Evolutionary conservation across 2,113 vertebrate species (phyloP), one percentile per base, ranked within the genome.

Genomic region (Campylomormyrus tamandua): DNA sequence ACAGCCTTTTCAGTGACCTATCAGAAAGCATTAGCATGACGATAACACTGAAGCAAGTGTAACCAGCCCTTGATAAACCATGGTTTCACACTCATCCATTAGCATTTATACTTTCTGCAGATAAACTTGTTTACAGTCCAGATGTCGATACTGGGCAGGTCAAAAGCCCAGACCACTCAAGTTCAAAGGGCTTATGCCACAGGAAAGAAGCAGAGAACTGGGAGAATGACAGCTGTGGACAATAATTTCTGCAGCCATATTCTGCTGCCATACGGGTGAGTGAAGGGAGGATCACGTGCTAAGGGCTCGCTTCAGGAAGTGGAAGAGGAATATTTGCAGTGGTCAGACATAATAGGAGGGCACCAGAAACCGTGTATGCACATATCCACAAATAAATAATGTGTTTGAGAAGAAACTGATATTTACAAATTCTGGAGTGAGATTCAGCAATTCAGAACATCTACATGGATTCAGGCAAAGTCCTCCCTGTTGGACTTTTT

Each of bases 401-500:
- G 21, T 50, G 19, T 46, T 84, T 84, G 10, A 9, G 24, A 15
- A 80, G 45, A 35, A 39, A 80, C 7, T 85, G 24, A 86, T 50
- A 50, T 49, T 86, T 49, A 86, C 83, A 86, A 86, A 48, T 46
- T 49, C 83, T 31, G 17, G 89, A 31, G 35, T 35, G 74, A 80
- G 39, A 58, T 19, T 13, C 4, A n/a, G 87, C 21, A 70, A 45
- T 5, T 24, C 39, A 27, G 87, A n/a, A 45, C 42, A 70, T 88
- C 87, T 48, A 58, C 45, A 45, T 80, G 39, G 42, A 88, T 31
- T 58, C 56, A 49, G 42, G 83, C 83, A 70, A 83, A 49, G 83
- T 27, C 53, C n/a, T 85, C 89, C 83, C 46, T 42, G 84, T 87
- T 52, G 50, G 49, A 53, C 83, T 77, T 80, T 52, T 62, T 80